These are phyloP conservation scores for Caenorhabditis auriculariae DNA, from an alignment of 2,888 invertebrate species.

Conservation along the genomic window DNA sequence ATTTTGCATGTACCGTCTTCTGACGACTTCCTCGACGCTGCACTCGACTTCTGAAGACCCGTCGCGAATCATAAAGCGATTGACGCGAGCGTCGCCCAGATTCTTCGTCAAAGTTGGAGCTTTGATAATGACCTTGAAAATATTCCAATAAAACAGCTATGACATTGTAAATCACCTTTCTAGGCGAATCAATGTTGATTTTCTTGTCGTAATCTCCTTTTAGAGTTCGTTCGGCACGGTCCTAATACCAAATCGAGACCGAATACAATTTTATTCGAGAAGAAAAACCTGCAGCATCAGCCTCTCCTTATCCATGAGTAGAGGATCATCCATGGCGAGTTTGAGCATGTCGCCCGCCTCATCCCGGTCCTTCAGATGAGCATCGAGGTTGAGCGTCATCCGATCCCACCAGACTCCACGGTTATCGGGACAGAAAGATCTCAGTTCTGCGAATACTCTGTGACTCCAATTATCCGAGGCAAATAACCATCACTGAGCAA, in stretches of 20 bases:
- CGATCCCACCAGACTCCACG: slow-evolving; percentile 71
- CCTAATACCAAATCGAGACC: not conserved
- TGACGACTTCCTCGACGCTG: slow-evolving; percentile 48
- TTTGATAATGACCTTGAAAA: slow-evolving; percentile 28
- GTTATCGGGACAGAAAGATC: slow-evolving; percentile 63
- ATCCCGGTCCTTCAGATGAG: slow-evolving; percentile 43
- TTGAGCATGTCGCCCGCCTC: slow-evolving; percentile 21
- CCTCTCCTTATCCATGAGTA: slow-evolving; percentile 29
- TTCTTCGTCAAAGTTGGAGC: slow-evolving; percentile 39
- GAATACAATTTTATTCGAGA: slow-evolving; percentile 11
- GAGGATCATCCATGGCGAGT: slow-evolving; percentile 19
- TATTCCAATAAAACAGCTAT: too few species aligned
- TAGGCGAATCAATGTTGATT: slow-evolving; percentile 18
- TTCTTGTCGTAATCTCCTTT: slow-evolving; percentile 2
- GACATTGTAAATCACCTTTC: slow-evolving; percentile 8
- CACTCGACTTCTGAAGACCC: slow-evolving; percentile 20
- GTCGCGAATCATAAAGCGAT: slow-evolving; percentile 40
- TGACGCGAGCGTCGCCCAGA: slow-evolving; percentile 48
- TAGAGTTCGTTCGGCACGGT: not conserved
- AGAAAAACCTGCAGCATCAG: slow-evolving; percentile 46
- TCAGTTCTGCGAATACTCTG: slow-evolving; percentile 16
- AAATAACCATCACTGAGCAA: slow-evolving; percentile 66
- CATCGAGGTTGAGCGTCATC: slow-evolving; percentile 72
- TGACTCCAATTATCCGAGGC: not conserved
- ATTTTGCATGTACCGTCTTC: slow-evolving; percentile 40